phyloP scores from a whole-genome alignment of 1,140 invertebrate species.

The Philaenus spumarius region DNA sequence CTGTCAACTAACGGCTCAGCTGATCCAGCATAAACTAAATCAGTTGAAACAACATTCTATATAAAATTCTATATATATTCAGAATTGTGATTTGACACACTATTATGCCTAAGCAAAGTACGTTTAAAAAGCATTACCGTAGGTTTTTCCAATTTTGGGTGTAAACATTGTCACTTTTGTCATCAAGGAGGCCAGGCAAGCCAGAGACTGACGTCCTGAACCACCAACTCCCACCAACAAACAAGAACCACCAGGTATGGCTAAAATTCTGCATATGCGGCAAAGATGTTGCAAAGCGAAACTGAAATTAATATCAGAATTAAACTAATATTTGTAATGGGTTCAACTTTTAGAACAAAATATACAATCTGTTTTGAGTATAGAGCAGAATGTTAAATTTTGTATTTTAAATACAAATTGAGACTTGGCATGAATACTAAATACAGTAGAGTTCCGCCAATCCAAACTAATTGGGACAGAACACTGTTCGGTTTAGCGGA shows the following conservation, averaged over 20 bases:
- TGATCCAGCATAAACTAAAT: not conserved
- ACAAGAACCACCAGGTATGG: conserved; percentile 68
- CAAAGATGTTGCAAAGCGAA: conserved; percentile 86
- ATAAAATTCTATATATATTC: not conserved
- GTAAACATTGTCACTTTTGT: conserved; percentile 68
- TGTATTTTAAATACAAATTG: too few relatives aligned
- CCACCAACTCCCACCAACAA: conserved; percentile 80
- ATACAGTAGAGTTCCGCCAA: too few relatives aligned
- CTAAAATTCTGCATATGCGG: conserved; percentile 77
- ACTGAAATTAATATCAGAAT: conserved; percentile 36
- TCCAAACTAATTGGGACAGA: too few relatives aligned
- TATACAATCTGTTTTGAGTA: too few relatives aligned
- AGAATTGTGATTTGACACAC: too few relatives aligned
- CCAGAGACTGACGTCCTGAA: conserved; percentile 79
- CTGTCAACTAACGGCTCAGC: too few relatives aligned
- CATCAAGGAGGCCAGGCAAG: conserved; percentile 67
- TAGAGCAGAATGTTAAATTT: too few relatives aligned
- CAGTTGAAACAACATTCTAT: not conserved
- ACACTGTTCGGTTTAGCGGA: too few relatives aligned
- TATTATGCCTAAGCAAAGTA: too few relatives aligned
- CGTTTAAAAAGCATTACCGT: conserved; percentile 46
- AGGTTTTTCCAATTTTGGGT: conserved; percentile 81
- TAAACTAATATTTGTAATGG: too few relatives aligned
- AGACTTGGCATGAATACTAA: too few relatives aligned
- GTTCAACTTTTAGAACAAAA: too few relatives aligned